These are phyloP conservation scores for Sebastes itinus DNA, from an alignment of 2,797 vertebrate genomes.

Conservation along the genomic window DNA sequence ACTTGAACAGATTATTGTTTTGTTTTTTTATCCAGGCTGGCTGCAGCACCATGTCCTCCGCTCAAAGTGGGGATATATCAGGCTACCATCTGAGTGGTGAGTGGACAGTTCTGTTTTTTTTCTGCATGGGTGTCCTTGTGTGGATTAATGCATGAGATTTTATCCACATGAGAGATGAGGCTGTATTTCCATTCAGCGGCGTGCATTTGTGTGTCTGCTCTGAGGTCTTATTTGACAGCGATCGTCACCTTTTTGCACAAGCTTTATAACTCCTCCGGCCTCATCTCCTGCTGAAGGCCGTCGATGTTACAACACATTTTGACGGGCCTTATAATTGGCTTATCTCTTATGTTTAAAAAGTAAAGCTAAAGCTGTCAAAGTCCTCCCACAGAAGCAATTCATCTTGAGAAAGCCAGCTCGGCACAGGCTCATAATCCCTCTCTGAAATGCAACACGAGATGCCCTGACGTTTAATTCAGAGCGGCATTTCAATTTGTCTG, in stretches of 20 bases:
- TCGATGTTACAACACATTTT: not conserved
- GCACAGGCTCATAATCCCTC: not conserved
- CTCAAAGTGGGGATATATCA: slow-evolving; percentile 79
- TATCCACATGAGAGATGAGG: not conserved
- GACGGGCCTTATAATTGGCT: slow-evolving; percentile 19
- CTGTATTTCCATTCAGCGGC: not conserved
- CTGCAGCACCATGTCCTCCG: slow-evolving; percentile 83
- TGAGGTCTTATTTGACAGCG: not conserved
- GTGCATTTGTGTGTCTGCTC: not conserved
- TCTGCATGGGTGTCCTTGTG: not conserved
- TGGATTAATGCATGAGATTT: not conserved
- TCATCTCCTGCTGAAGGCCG: not conserved
- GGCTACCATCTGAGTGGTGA: slow-evolving; percentile 87
- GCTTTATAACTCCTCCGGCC: not conserved
- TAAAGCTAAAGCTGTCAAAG: slow-evolving; percentile 39
- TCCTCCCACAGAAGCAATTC: slow-evolving; percentile 13
- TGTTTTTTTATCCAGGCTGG: slow-evolving; percentile 61
- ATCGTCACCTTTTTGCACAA: not conserved
- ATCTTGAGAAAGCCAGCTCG: slow-evolving; percentile 1
- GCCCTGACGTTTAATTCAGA: slow-evolving; percentile 13
- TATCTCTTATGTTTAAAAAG: slow-evolving; percentile 22
- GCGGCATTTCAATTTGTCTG: slow-evolving; percentile 3
- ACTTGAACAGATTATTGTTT: slow-evolving; percentile 9
- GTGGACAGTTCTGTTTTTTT: slow-evolving; percentile 26
- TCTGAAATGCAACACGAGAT: not conserved